phyloP scores from a whole-genome alignment of 2,113 vertebrate genomes.

The Rynchops niger region DNA sequence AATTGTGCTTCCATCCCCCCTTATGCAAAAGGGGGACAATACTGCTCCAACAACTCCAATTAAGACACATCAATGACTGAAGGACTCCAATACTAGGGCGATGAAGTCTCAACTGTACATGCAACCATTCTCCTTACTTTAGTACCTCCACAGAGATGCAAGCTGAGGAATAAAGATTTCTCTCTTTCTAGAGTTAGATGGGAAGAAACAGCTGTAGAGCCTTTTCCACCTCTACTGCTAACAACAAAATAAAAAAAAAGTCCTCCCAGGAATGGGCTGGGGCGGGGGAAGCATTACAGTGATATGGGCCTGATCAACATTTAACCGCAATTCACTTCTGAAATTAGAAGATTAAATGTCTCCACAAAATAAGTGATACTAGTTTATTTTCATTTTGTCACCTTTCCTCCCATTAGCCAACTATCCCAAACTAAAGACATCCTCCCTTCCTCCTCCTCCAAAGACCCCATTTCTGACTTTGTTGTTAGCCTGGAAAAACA shows the following conservation, averaged over 20 bases:
- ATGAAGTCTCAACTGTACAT: not conserved
- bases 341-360: not conserved
- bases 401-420: not conserved
- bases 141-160: not conserved
- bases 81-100: not conserved
- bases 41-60: not conserved
- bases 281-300: not conserved
- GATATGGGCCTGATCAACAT: not conserved
- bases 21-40: not conserved
- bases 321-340: not conserved
- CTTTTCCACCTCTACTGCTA: not conserved
- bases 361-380: not conserved
- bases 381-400: not conserved
- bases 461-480: not conserved
- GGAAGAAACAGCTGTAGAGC: not conserved
- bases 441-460: not conserved
- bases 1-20: not conserved
- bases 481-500: not conserved
- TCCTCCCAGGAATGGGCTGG: not conserved
- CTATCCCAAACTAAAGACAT: not conserved
- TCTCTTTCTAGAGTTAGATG: not conserved
- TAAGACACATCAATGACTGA: not conserved
- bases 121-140: not conserved
- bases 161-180: not conserved
- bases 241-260: not conserved